phyloP scores from a whole-genome alignment of 2,113 vertebrate genomes.

The Neomonachus schauinslandi region DNA sequence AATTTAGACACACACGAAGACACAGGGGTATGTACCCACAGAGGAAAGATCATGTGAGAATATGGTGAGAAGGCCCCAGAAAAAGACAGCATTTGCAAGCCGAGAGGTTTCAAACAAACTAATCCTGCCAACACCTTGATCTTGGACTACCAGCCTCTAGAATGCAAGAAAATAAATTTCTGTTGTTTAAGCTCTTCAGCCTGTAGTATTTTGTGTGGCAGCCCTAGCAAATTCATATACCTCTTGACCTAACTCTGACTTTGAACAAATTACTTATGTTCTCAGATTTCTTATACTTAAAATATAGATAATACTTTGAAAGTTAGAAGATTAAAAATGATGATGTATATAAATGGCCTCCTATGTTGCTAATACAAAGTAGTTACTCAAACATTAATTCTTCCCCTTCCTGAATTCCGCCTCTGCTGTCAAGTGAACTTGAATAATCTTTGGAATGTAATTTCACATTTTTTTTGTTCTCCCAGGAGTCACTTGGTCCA shows the following conservation, averaged over 20 bases:
- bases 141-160: neutral
- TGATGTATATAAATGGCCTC: neutral
- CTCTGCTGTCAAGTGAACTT: neutral
- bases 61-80: neutral
- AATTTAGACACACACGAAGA: neutral
- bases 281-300: constrained; percentile 22
- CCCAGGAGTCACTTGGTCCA: neutral
- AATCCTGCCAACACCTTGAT: neutral
- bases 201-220: neutral
- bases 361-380: neutral
- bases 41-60: neutral
- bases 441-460: constrained; percentile 15
- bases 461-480: neutral
- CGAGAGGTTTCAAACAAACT: neutral
- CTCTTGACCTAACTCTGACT: neutral
- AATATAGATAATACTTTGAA: constrained; percentile 19
- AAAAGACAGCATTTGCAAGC: neutral
- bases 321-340: constrained; percentile 44
- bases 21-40: neutral
- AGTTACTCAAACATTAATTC: neutral
- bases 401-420: neutral
- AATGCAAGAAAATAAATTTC: neutral
- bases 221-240: neutral
- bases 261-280: neutral
- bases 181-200: neutral